Conservation (phyloP, 2,113 vertebrate genomes). For the Cheirogaleus medius region DNA sequence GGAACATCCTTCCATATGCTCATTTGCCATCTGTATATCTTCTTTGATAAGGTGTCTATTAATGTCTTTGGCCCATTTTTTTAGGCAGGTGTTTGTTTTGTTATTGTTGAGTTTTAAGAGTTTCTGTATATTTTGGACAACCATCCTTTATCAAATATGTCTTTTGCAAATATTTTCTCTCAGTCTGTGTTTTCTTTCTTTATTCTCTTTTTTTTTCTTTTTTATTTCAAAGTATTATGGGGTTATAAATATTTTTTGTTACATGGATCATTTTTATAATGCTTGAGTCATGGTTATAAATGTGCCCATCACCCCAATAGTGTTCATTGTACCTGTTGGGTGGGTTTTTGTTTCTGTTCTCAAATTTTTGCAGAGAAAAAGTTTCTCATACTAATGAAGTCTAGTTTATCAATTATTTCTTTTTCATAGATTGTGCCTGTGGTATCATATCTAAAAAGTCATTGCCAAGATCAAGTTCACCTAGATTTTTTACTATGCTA, state of each 20-base stretch:
- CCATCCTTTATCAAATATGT: neutral
- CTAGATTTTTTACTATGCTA: neutral
- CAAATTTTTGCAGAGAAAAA: neutral
- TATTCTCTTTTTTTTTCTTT: too few relatives aligned
- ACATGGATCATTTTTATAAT: too few relatives aligned
- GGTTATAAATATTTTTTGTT: too few relatives aligned
- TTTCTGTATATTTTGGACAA: neutral
- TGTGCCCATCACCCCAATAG: too few relatives aligned
- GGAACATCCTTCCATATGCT: neutral
- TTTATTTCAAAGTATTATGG: too few relatives aligned
- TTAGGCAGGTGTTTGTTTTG: neutral
- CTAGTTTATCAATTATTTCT: neutral
- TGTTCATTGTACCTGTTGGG: too few relatives aligned
- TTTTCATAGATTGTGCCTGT: neutral
- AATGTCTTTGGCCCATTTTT: neutral
- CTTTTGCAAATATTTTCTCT: neutral
- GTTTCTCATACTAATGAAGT: neutral
- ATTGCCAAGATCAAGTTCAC: neutral
- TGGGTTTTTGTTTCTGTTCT: neutral
- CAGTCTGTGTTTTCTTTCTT: neutral
- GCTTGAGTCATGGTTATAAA: too few relatives aligned
- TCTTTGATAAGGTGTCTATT: neutral
- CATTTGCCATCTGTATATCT: neutral
- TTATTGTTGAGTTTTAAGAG: neutral
- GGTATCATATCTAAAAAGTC: neutral